These are phyloP conservation scores for Zonitis immaculata DNA, from an alignment of 2,888 invertebrate species.

Conservation along the genomic window DNA sequence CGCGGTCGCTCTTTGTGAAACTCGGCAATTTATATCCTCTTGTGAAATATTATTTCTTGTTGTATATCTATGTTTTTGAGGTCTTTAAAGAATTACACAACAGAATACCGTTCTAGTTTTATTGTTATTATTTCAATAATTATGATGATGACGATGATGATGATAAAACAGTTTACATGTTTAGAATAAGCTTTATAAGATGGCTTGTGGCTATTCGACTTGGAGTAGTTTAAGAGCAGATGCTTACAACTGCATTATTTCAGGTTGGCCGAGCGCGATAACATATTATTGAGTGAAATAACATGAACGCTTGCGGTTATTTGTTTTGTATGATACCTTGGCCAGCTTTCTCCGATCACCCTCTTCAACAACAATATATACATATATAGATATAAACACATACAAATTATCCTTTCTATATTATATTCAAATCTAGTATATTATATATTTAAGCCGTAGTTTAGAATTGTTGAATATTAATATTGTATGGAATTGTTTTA, in stretches of 20 bases:
- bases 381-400: no score
- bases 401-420: conserved; percentile 28
- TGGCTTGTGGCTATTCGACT: conserved; percentile 32
- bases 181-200: conserved; percentile 14
- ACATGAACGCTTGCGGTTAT: conserved; percentile 42
- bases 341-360: conserved; percentile 24
- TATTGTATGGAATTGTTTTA: conserved; percentile 20
- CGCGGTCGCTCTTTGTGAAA: conserved; percentile 38
- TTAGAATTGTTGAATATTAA: conserved; percentile 30
- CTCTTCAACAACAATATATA: conserved; percentile 23
- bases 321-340: conserved; percentile 40
- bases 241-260: conserved; percentile 48
- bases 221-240: conserved; percentile 42
- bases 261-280: conserved; percentile 48
- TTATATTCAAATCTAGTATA: conserved; percentile 33
- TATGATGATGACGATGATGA: not conserved
- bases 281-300: conserved; percentile 49
- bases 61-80: conserved; percentile 4
- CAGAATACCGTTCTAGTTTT: not conserved
- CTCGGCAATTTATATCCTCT: conserved; percentile 40
- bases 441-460: no score
- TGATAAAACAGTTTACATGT: conserved; percentile 3
- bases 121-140: not conserved
- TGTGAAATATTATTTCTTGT: conserved; percentile 39
- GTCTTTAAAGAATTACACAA: not conserved